phyloP scores from a whole-genome alignment of 1,140 invertebrate species.

The Bombus consobrinus region DNA sequence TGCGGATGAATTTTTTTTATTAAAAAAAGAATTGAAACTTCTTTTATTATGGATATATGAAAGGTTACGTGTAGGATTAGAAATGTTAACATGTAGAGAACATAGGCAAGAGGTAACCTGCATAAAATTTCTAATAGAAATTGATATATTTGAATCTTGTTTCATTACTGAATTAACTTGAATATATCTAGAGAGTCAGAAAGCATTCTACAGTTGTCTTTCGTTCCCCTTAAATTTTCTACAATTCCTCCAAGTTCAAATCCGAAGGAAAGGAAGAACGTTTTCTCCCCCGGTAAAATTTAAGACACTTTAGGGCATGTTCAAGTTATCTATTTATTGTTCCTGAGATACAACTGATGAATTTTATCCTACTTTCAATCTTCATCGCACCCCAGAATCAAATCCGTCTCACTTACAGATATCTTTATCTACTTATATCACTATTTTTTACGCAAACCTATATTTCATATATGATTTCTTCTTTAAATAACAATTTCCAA shows the following conservation, averaged over 20 bases:
- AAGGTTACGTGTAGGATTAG: no score
- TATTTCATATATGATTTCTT: no score
- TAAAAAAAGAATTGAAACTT: no score
- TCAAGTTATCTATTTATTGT: conserved; percentile 3
- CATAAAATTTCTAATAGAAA: neutral
- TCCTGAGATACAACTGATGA: conserved; percentile 13
- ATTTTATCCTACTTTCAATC: neutral
- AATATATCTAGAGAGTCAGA: neutral
- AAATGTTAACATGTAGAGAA: no score
- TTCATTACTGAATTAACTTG: neutral
- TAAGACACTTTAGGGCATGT: conserved; percentile 19
- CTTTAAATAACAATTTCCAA: no score
- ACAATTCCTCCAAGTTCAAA: neutral
- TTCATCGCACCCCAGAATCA: neutral
- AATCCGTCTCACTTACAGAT: neutral
- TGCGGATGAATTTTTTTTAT: no score
- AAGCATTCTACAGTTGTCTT: neutral
- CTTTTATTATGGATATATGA: no score
- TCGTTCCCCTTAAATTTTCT: no score
- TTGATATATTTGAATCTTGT: neutral
- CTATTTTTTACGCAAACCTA: neutral
- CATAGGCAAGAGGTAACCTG: neutral
- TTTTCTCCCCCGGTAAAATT: neutral
- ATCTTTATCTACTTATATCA: neutral
- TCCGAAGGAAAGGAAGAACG: neutral